Evolutionary conservation across 2,797 vertebrate genomes (phyloP).

Genomic region (Pelodytes ibericus): DNA sequence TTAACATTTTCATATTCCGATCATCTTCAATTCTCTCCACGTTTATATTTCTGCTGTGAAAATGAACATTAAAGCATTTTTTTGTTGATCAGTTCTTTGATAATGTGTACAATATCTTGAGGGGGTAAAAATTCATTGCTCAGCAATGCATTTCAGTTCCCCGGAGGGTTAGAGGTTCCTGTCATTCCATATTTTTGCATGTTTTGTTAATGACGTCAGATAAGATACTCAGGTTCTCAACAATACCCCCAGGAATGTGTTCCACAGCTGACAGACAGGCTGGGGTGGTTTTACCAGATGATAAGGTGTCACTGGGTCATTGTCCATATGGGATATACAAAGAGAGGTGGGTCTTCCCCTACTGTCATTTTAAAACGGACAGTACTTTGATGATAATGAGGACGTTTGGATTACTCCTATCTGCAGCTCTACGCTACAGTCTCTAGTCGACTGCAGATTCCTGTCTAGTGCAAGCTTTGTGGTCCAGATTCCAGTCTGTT

Average conservation of each 20-base stretch:
- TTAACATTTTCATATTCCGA: not conserved
- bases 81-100: not conserved
- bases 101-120: not conserved
- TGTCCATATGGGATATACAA: not conserved
- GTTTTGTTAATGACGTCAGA: constrained; percentile 33
- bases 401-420: too few relatives aligned
- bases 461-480: too few relatives aligned
- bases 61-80: not conserved
- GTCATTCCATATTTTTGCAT: constrained; percentile 41
- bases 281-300: constrained; percentile 37
- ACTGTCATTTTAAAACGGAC: too few relatives aligned
- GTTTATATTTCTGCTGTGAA: not conserved
- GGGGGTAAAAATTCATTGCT: constrained; percentile 29
- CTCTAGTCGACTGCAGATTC: too few relatives aligned
- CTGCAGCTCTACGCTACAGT: too few relatives aligned
- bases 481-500: too few relatives aligned
- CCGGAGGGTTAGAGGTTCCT: constrained; percentile 20
- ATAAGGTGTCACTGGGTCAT: not conserved
- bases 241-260: constrained; percentile 13
- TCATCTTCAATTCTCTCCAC: not conserved
- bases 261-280: constrained; percentile 36
- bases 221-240: constrained; percentile 18
- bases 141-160: constrained; percentile 27
- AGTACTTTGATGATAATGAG: too few relatives aligned
- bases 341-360: too few relatives aligned